Conservation (phyloP, 2,113 vertebrate species). For the Corapipo altera region DNA sequence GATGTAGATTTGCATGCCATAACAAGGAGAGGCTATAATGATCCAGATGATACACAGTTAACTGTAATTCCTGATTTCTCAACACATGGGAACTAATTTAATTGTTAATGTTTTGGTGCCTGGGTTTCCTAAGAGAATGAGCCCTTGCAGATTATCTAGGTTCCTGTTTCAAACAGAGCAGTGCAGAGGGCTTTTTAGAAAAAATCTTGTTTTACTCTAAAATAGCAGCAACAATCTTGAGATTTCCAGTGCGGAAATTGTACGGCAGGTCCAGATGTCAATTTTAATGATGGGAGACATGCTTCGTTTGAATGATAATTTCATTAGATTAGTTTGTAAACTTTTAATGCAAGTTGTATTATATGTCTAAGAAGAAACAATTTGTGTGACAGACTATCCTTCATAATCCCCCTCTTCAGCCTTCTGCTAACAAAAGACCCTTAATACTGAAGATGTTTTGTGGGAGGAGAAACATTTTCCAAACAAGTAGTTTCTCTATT, state of each 20-base stretch:
- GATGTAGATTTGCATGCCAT: background rate
- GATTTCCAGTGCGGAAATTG: conserved; percentile 18
- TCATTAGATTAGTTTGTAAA: conserved; percentile 78
- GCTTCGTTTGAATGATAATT: conserved; percentile 75
- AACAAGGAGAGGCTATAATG: background rate
- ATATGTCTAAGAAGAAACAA: conserved; percentile 76
- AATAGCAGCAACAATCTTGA: background rate
- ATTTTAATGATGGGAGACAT: conserved; percentile 65
- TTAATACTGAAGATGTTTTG: conserved; percentile 81
- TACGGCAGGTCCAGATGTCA: conserved; percentile 14
- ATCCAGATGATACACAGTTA: background rate
- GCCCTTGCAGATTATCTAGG: background rate
- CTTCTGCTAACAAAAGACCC: conserved; percentile 77
- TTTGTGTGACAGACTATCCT: conserved; percentile 78
- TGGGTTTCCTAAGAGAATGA: conserved; percentile 22
- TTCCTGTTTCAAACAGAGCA: background rate
- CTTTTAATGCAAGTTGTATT: conserved; percentile 72
- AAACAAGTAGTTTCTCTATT: conserved; percentile 79
- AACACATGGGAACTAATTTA: background rate
- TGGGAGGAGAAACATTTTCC: conserved; percentile 84
- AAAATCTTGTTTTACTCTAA: background rate
- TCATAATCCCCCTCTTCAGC: conserved; percentile 82
- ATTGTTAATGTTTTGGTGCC: background rate
- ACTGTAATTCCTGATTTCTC: background rate
- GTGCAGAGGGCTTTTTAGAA: background rate